Evolutionary conservation across 1,140 invertebrate species (phyloP), one percentile per base, ranked within the genome.

Genomic region (Lordiphosa collinella): DNA sequence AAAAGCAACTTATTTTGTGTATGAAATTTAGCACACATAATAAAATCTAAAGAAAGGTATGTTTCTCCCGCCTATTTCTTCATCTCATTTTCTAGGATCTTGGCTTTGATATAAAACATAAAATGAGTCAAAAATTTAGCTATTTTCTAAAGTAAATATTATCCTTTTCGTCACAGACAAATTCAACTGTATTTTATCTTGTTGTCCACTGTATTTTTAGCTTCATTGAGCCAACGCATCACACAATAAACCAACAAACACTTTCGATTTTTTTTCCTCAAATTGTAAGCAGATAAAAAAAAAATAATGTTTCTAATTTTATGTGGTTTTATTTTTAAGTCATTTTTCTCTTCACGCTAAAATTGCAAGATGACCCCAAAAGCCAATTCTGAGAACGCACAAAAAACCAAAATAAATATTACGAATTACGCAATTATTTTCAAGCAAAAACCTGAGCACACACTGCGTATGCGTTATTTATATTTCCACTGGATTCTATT

Each of bases 341-440:
- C 50, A 38, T 62, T 36, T 34, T 16, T 52, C 62, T 57, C 37
- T 63, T 22, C 11, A 70, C 54, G 64, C 52, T 62, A 48, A 82
- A 84, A 82, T 82, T 65, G 76, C 76, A 68, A 82, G 78, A 84
- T 82, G 76, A 76, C 76, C 76, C 67, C 71, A 82, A 84, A 82
- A 76, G 38, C 71, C 52, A 63, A 44, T 53, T 59, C 13, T 48
- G 37, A 50, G 38, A 29, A 65, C 49, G 29, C 53, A 65, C 65
- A 37, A 46, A 58, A 54, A 56, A 41, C 41, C 13, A 50, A 38
- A 55, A 31, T 40, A 48, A 36, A 53, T 12, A 43, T 14, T 9
- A 55, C 55, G 36, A 61, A 82, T 80, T 80, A 75, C 76, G 75
- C 71, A 80, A 80, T 75, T 56, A 57, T 7, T 70, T 53, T 57